These are phyloP conservation scores for Cephalotes varians DNA, from an alignment of 2,888 invertebrate species.

Conservation along the genomic window DNA sequence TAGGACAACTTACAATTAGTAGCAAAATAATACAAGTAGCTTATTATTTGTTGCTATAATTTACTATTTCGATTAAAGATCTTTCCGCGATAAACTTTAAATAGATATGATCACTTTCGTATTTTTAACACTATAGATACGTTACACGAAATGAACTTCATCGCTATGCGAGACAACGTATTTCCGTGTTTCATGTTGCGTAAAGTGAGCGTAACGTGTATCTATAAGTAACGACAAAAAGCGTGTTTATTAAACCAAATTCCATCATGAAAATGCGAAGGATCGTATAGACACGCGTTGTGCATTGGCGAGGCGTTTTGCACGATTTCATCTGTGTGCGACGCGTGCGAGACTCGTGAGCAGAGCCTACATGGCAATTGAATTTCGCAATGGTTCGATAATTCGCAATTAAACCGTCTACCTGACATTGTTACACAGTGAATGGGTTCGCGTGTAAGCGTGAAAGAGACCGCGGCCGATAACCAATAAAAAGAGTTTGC, in stretches of 20 bases:
- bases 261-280: slow-evolving; percentile 38
- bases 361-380: slow-evolving; percentile 55
- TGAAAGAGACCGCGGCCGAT: slow-evolving; percentile 44
- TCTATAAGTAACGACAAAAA: slow-evolving; percentile 22
- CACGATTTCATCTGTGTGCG: slow-evolving; percentile 50
- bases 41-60: background rate
- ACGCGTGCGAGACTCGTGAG: slow-evolving; percentile 57
- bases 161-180: background rate
- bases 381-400: slow-evolving; percentile 68
- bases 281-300: slow-evolving; percentile 18
- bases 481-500: slow-evolving; percentile 49
- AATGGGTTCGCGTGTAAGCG: slow-evolving; percentile 48
- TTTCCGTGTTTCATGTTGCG: slow-evolving; percentile 19
- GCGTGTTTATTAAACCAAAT: slow-evolving; percentile 45
- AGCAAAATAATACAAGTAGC: background rate
- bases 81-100: background rate
- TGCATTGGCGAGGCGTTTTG: slow-evolving; percentile 25
- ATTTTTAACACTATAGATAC: background rate
- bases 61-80: background rate
- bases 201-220: slow-evolving; percentile 1
- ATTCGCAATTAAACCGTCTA: slow-evolving; percentile 67
- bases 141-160: background rate
- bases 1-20: background rate
- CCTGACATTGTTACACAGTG: slow-evolving; percentile 61
- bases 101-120: background rate